Base-by-base conservation (phyloP, 2,113 vertebrate species). In the Lepisosteus oculatus region DNA sequence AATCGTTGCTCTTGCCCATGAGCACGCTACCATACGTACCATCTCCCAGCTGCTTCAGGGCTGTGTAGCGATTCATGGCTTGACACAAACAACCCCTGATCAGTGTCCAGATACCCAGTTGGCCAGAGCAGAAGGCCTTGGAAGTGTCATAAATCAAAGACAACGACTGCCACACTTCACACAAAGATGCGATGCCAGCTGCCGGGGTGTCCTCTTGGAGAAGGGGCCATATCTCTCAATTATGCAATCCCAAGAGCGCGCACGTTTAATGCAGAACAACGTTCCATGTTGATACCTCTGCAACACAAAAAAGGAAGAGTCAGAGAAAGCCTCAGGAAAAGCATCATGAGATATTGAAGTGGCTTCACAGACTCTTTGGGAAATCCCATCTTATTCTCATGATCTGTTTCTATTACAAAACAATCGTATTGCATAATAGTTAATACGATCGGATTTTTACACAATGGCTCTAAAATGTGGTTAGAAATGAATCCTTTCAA, bases 11-110 rank as follows among this genome's bases (percentile, higher is more conserved):
- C 81, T 92, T 96, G 56, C 95, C 97, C 97, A 99, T 96, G 17
- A 98, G 79, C 68, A 99, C 97, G 0, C 94, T 97, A 59, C 97
- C 97, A 0, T 99, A 99, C 14, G 97, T 99, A 76, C 97, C 97
- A 14, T 99, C 96, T 9, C 97, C 97, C 68, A 99, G 76, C 75
- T 98, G 97, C 79, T 87, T 95, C 88, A 97, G 90, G 43, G 95
- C 96, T 7, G 95, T 97, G 67, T 99, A 99, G 54, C 96, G 95
- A 78, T 99, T 98, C 97, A 99, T 99, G 81, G 73, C 84, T 70
- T n/a, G 81, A 82, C 55, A 78, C 47, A 2, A 0, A 17, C 15
- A 61, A 55, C 43, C 43, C 47, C 56, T 14, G 63, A 47, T 47
- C 44, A 69, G 57, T 45, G 44, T 65, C 51, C 12, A 65, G 17